A percentile compares a stretch with the other conserved stretches of the same genome.
phyloP scores from a whole-genome alignment of 2,113 vertebrate genomes.

The Pteropus alecto region DNA sequence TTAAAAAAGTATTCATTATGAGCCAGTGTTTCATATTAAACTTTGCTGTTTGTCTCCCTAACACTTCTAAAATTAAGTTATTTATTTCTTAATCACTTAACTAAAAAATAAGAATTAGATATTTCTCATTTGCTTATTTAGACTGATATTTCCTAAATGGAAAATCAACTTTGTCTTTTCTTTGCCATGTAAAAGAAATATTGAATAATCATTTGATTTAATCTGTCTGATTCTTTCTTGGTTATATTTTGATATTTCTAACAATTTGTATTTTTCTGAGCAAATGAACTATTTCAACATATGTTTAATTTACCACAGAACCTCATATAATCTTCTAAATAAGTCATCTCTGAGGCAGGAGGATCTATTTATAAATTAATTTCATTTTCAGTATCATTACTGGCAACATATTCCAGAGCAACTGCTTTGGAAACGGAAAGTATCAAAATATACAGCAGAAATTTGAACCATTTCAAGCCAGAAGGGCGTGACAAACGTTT shows the following conservation, averaged over 20 bases:
- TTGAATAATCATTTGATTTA: neutral
- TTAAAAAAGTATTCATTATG: neutral
- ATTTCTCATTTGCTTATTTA: neutral
- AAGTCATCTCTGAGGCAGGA: neutral
- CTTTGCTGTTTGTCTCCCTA: neutral
- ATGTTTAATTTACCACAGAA: neutral
- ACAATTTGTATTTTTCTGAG: conserved; percentile 21
- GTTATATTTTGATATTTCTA: conserved; percentile 20
- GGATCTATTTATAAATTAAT: conserved; percentile 39
- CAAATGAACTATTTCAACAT: conserved; percentile 7
- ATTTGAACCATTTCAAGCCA: neutral
- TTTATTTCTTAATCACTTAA: conserved; percentile 6
- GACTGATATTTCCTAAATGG: neutral
- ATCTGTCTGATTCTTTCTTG: neutral
- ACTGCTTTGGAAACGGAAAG: neutral
- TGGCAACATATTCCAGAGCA: conserved; percentile 16
- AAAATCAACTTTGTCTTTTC: neutral
- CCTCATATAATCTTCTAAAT: conserved; percentile 4
- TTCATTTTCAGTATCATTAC: conserved; percentile 36
- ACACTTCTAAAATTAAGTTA: neutral
- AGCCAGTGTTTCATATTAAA: neutral
- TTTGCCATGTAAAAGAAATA: conserved; percentile 13
- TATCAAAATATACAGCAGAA: conserved; percentile 58
- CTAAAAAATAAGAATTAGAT: neutral
- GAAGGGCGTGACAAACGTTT: neutral